These are phyloP conservation scores for Mactromeris polynyma DNA, from an alignment of 2,888 invertebrate species.

Conservation along the genomic window DNA sequence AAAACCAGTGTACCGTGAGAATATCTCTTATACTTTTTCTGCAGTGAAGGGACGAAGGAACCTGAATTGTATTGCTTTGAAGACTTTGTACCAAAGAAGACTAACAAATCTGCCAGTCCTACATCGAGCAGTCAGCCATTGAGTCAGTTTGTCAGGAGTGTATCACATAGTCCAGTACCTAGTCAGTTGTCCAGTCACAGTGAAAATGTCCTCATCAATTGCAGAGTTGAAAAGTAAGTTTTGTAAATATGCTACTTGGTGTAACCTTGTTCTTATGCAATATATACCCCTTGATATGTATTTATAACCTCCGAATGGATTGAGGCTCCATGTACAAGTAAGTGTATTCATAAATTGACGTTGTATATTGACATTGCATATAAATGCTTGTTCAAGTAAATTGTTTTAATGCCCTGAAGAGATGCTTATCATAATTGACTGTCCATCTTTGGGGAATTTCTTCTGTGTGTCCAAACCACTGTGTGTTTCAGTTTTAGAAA, in stretches of 20 bases:
- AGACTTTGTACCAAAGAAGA: slow-evolving; percentile 42
- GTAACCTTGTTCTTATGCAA: too few species aligned
- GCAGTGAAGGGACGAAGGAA: neutral
- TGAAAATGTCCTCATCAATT: neutral
- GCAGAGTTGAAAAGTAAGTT: neutral
- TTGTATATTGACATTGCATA: too few species aligned
- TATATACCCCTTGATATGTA: too few species aligned
- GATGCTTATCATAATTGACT: too few species aligned
- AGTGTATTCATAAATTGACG: too few species aligned
- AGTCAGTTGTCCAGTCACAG: neutral
- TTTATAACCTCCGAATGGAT: too few species aligned
- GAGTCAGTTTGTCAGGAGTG: neutral
- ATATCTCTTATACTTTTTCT: neutral
- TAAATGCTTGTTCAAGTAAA: too few species aligned
- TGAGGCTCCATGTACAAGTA: too few species aligned
- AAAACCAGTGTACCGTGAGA: neutral
- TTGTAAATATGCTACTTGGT: neutral
- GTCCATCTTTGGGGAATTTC: too few species aligned
- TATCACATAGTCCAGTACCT: neutral
- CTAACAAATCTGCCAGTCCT: neutral
- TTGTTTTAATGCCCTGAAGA: too few species aligned
- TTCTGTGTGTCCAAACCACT: too few species aligned
- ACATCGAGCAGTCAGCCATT: neutral
- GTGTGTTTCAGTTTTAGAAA: too few species aligned
- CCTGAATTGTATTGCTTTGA: slow-evolving; percentile 61